Conservation (phyloP, 2,113 vertebrate species). For the Gopherus flavomarginatus region DNA sequence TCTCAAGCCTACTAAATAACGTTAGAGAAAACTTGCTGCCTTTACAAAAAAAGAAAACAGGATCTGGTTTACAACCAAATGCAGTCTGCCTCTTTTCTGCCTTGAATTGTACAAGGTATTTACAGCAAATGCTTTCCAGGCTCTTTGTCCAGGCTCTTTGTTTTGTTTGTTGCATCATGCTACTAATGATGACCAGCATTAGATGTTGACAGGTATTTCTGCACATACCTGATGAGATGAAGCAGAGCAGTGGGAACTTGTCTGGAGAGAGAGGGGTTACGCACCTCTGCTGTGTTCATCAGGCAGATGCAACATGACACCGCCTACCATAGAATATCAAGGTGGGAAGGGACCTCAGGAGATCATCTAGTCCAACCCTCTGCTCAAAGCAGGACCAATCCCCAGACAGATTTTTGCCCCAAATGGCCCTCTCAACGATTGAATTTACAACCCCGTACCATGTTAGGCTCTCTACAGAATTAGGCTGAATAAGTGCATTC, state of each 20-base stretch:
- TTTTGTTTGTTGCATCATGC: neutral
- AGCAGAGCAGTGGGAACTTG: constrained; percentile 1
- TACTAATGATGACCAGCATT: neutral
- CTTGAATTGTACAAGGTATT: neutral
- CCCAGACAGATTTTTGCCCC: too few species aligned
- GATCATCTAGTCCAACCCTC: too few species aligned
- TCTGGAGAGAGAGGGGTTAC: constrained; percentile 3
- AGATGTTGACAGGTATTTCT: neutral
- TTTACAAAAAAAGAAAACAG: neutral
- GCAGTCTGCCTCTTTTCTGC: neutral
- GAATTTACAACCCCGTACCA: neutral
- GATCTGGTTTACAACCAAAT: neutral
- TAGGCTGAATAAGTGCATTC: neutral
- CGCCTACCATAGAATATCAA: too few species aligned
- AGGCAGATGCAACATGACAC: neutral
- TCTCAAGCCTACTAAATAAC: neutral
- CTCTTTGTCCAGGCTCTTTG: neutral
- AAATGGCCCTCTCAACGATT: too few species aligned
- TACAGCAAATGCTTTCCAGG: neutral
- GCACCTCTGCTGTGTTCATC: neutral
- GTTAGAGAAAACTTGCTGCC: neutral
- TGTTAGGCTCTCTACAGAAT: neutral
- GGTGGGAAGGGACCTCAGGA: too few species aligned
- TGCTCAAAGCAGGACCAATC: too few species aligned
- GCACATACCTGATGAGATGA: constrained; percentile 11